Evolutionary conservation across 2,797 vertebrate species (phyloP), one percentile per base, ranked within the genome.

Genomic region (Rousettus madagascariensis): DNA sequence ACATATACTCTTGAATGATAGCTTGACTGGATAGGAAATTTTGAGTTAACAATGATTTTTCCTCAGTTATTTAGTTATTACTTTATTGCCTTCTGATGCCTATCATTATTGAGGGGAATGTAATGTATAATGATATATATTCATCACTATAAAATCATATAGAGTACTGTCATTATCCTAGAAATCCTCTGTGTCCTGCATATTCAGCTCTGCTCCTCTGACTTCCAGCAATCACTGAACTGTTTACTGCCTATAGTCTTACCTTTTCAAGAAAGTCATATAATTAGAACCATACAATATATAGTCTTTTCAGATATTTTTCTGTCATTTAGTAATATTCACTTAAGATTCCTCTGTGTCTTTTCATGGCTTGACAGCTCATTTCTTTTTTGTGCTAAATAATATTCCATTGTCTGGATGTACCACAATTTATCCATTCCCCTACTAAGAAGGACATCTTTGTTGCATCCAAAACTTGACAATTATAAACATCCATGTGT

Each of bases 371-470:
- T 53, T 28, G 16, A 79, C 7, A 28, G 11, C 17, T 63, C 8
- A 33, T 93, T 86, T 93, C 28, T 33, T 71, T 93, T 79, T 79
- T 63, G 65, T 63, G 74, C 20, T 93, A 33, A 51, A 53, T 93
- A 63, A 51, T 61, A 79, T 51, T 41, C 83, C 20, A n/a, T 33
- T 61, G 41, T 69, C 20, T 86, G 15, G 10, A 71, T 33, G 20
- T 93, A 28, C 43, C 53, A 61, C 8, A 26, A 57, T 38, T 78
- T 79, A 59, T 75, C 28, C 41, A 41, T 69, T 79, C 22, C 12
- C 63, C 65, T 49, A 71, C 24, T 30, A 49, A 49, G 43, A 79
- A 51, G 36, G 30, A 51, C 33, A 65, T 84, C 9, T 93, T 71
- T 72, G 65, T 63, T 93, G 74, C 74, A 86, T 80, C 28, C 43